Evolutionary conservation across 2,888 invertebrate species (phyloP).

Genomic region (Netelia fuscicornis): DNA sequence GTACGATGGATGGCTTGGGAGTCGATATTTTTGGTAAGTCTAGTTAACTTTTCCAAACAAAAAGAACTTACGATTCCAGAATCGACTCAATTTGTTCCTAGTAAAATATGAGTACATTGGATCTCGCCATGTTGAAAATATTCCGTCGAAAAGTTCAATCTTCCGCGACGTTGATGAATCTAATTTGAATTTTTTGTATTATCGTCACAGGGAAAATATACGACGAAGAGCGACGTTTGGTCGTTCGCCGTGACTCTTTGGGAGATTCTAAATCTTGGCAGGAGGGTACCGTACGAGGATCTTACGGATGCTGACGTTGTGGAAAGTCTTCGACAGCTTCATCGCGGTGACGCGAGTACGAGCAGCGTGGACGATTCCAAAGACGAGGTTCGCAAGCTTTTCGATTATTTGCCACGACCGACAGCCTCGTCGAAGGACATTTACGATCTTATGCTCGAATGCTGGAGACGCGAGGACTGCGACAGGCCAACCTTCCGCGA

Average conservation of each 20-base stretch:
- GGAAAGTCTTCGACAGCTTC: constrained; percentile 91
- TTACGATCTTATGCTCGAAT: constrained; percentile 93
- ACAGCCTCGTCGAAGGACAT: constrained; percentile 92
- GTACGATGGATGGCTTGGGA: constrained; percentile 97
- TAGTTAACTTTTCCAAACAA: not conserved
- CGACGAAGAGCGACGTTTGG: constrained; percentile 96
- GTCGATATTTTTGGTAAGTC: constrained; percentile 88
- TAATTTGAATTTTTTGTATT: too few relatives aligned
- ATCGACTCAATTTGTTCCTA: too few relatives aligned
- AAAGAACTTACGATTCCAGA: not conserved
- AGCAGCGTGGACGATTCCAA: constrained; percentile 72
- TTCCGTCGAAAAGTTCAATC: not conserved
- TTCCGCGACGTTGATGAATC: not conserved
- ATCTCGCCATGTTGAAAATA: not conserved
- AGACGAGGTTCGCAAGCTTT: constrained; percentile 80
- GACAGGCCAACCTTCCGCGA: constrained; percentile 93
- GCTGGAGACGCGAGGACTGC: constrained; percentile 92
- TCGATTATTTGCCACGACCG: constrained; percentile 89
- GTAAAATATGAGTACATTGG: too few relatives aligned
- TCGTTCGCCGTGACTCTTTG: constrained; percentile 95
- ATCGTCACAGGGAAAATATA: constrained; percentile 90
- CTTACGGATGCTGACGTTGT: constrained; percentile 92
- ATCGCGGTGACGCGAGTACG: constrained; percentile 85
- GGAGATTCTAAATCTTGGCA: constrained; percentile 93
- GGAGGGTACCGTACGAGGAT: constrained; percentile 92